These are phyloP conservation scores for Dromas ardeola DNA, from an alignment of 2,113 vertebrate genomes.

Conservation along the genomic window DNA sequence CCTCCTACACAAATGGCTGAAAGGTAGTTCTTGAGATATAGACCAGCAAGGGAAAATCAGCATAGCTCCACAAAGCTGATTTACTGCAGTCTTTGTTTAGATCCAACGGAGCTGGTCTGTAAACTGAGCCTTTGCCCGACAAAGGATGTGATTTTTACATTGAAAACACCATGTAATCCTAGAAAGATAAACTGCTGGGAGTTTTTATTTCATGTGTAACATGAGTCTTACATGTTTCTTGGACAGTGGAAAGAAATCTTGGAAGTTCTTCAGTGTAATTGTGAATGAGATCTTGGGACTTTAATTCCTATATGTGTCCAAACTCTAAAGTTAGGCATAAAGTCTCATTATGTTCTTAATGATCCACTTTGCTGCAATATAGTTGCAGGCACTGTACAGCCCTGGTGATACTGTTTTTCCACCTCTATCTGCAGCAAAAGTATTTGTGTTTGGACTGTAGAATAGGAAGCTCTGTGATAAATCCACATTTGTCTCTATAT, in stretches of 20 bases:
- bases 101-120: constrained; percentile 4
- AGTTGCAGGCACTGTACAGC: background rate
- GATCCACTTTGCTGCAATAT: background rate
- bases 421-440: background rate
- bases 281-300: background rate
- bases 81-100: constrained; percentile 26
- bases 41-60: background rate
- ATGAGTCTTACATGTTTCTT: background rate
- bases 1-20: background rate
- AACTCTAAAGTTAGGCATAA: background rate
- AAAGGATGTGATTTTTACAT: constrained; percentile 4
- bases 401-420: background rate
- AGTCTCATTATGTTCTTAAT: background rate
- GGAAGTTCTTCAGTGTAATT: background rate
- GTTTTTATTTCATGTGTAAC: background rate
- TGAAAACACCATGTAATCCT: constrained; percentile 2
- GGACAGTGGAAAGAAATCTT: background rate
- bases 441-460: background rate
- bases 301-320: background rate
- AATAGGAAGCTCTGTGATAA: constrained; percentile 18
- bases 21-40: constrained; percentile 20
- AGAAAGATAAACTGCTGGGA: background rate
- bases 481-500: background rate
- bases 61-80: background rate
- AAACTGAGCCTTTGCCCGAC: background rate